A percentile compares a stretch with the other conserved stretches of the same genome.
Evolutionary conservation across 2,113 vertebrate species (phyloP).

Genomic region (Potamarius usumacintae): DNA sequence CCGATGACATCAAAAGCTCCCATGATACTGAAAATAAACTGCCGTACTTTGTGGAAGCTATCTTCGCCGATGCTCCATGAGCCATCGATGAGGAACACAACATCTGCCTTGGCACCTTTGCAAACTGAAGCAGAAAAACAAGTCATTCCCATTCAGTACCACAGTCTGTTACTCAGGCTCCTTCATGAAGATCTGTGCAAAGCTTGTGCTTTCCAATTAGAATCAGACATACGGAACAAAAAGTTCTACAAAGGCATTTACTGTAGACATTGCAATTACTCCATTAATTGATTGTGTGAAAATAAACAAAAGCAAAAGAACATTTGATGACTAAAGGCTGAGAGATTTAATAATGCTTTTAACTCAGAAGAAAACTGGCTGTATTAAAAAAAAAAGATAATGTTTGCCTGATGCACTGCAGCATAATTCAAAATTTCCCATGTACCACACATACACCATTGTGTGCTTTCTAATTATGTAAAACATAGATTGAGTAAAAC

Average conservation of each 20-base stretch:
- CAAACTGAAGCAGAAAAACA: slow-evolving; percentile 76
- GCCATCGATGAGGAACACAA: slow-evolving; percentile 95
- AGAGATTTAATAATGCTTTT: slow-evolving; percentile 55
- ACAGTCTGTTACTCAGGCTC: slow-evolving; percentile 1
- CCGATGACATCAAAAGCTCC: slow-evolving; percentile 88
- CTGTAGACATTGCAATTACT: slow-evolving; percentile 48
- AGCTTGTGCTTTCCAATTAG: slow-evolving; percentile 42
- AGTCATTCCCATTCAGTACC: slow-evolving; percentile 11
- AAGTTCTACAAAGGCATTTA: slow-evolving; percentile 48
- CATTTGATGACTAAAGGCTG: slow-evolving; percentile 60
- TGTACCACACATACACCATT: slow-evolving; percentile 8
- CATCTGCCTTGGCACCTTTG: slow-evolving; percentile 95
- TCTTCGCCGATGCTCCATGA: slow-evolving; percentile 99
- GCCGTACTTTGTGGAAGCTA: slow-evolving; percentile 92
- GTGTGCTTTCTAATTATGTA: slow-evolving; percentile 12
- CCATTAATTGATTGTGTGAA: slow-evolving; percentile 42
- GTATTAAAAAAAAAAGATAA: slow-evolving; percentile 34
- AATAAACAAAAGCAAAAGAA: slow-evolving; percentile 44
- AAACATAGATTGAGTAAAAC: not conserved
- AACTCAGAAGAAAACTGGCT: slow-evolving; percentile 24
- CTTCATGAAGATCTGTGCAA: slow-evolving; percentile 20
- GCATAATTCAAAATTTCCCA: slow-evolving; percentile 10
- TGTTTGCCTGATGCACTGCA: slow-evolving; percentile 51
- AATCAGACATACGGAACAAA: slow-evolving; percentile 26
- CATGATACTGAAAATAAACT: slow-evolving; percentile 87